Evolutionary conservation across 2,888 invertebrate species (phyloP), one percentile per base, ranked within the genome.

Genomic region (Nasonia oneida): DNA sequence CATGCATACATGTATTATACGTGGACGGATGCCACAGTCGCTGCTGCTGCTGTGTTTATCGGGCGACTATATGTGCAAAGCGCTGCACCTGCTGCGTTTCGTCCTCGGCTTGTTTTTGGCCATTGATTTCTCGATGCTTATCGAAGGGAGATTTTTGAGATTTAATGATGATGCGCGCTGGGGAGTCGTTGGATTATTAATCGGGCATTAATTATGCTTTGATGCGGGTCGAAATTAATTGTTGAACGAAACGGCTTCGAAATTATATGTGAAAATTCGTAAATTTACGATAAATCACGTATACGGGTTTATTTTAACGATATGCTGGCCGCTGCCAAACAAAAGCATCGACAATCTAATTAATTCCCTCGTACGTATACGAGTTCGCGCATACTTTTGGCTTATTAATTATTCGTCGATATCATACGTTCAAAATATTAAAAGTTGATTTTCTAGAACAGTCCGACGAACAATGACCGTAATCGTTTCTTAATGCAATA

Each of bases 1-100:
- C 84, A 75, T 84, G 80, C 84, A 84, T 75, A 75, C 70, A 29
- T 67, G 15, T 71, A 12, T 53, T 53, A 33, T 57, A 5, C n/a
- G 15, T 10, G 29, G 53, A 70, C 50, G 47, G 42, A 6, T 5
- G 42, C 53, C 15, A 14, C 61, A 37, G 37, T 5, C 10, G 37
- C 14, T 61, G 42, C 39, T 39, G 61, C 47, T 61, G 42, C 39
- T 39, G 61, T 33, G 61, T 77, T 57, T 77, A 53, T 29, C 37
- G 14, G 33, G 37, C 14, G 77, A 57, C 47, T 47, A 47, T 47
- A n/a, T 61, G 4, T 57, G 18, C 29, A 29, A 4, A 1, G 57
- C n/a, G 57, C n/a, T 37, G n/a, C 57, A n/a, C 57, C n/a, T 61
- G n/a, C 57, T n/a, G 57, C n/a, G 57, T 5, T n/a, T 61, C 15